Conservation (phyloP, 2,113 vertebrate genomes). For the Neoarius graeffei region DNA sequence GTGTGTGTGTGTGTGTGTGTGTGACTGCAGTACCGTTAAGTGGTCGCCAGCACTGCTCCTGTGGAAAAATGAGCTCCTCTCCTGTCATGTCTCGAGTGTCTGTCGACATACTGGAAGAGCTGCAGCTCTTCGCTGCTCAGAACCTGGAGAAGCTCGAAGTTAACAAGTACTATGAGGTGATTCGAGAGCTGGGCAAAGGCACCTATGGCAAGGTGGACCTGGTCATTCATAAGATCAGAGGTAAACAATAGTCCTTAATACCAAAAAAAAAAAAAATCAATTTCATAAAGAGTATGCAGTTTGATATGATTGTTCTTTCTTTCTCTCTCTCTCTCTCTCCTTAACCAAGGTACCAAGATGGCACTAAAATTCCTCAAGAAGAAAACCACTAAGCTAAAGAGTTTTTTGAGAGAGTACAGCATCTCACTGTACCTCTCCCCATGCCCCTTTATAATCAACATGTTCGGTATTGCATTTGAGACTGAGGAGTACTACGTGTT, state of each 20-base stretch:
- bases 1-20: constrained; percentile 20
- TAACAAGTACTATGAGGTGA: constrained; percentile 76
- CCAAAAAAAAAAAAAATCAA: background rate
- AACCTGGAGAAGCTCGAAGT: constrained; percentile 78
- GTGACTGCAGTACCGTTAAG: constrained; percentile 57
- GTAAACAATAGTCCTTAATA: constrained; percentile 49
- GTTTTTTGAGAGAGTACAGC: constrained; percentile 81
- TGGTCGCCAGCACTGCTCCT: constrained; percentile 19
- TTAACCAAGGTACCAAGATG: constrained; percentile 78
- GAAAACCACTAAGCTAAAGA: constrained; percentile 83
- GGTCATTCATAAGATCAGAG: constrained; percentile 76
- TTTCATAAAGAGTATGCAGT: background rate
- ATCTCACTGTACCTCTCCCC: constrained; percentile 81
- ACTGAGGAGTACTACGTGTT: constrained; percentile 82
- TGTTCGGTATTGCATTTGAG: constrained; percentile 82
- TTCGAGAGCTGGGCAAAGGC: constrained; percentile 77
- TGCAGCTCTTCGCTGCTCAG: constrained; percentile 76
- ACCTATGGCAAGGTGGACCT: constrained; percentile 81
- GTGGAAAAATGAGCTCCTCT: constrained; percentile 73
- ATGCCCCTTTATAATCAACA: constrained; percentile 83
- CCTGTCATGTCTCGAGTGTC: constrained; percentile 72
- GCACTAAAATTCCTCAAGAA: constrained; percentile 84
- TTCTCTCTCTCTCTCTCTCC: background rate
- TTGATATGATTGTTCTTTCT: background rate
- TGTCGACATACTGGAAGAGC: constrained; percentile 79